Evolutionary conservation across 1,140 invertebrate species (phyloP).

Genomic region (Drosophila santomea): DNA sequence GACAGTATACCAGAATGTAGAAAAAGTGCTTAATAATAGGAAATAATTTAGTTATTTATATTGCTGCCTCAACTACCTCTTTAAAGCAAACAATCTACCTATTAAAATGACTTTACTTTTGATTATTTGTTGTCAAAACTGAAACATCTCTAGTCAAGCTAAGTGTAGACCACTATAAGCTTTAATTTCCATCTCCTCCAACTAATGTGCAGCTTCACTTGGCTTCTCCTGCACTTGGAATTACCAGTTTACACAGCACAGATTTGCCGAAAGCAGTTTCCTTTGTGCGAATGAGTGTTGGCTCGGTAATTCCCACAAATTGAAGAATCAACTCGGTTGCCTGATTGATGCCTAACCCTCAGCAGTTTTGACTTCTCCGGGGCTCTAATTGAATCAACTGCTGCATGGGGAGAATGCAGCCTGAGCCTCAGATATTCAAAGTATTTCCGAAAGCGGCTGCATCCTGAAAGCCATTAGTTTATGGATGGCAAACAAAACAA

Average conservation of each 20-base stretch:
- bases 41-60: too few relatives aligned
- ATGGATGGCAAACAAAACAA: slow-evolving; percentile 69
- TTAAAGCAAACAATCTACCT: too few relatives aligned
- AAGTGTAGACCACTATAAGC: slow-evolving; percentile 5
- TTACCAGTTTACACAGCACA: slow-evolving; percentile 46
- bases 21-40: neutral
- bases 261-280: slow-evolving; percentile 40
- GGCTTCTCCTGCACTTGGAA: slow-evolving; percentile 32
- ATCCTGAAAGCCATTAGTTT: slow-evolving; percentile 63
- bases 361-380: slow-evolving; percentile 39
- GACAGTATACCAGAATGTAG: too few relatives aligned
- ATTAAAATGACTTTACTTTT: too few relatives aligned
- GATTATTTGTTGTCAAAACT: too few relatives aligned
- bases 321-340: slow-evolving; percentile 51
- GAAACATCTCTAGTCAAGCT: neutral
- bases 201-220: slow-evolving; percentile 27
- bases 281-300: slow-evolving; percentile 30
- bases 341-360: slow-evolving; percentile 45
- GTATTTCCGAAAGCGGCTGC: slow-evolving; percentile 31
- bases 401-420: slow-evolving; percentile 27
- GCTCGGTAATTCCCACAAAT: slow-evolving; percentile 48
- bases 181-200: slow-evolving; percentile 40
- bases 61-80: too few relatives aligned
- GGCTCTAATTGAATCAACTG: slow-evolving; percentile 50
- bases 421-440: slow-evolving; percentile 58